Conservation (phyloP, 35 echinoderm and acorn worm genomes). For the Apostichopus parvimensis region DNA sequence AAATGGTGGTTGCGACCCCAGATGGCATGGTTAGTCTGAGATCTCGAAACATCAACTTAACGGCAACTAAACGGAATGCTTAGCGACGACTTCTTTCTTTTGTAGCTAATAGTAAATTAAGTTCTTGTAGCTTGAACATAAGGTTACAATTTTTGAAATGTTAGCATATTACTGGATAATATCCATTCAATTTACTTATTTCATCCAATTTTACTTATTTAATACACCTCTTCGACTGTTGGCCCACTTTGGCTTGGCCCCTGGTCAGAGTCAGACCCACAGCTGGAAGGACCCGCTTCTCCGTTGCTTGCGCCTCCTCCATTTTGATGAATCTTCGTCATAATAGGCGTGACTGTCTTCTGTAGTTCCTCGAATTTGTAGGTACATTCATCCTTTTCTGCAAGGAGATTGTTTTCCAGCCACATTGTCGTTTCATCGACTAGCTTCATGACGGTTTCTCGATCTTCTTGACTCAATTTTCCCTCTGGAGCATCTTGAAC, state of each 20-base stretch:
- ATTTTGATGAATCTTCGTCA: conserved; percentile 50
- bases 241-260: background rate
- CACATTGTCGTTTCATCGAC: conserved; percentile 56
- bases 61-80: too few species aligned
- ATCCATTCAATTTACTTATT: background rate
- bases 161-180: too few species aligned
- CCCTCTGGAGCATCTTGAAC: too few species aligned
- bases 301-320: background rate
- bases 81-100: too few species aligned
- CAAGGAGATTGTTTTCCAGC: conserved; percentile 38
- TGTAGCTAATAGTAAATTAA: too few species aligned
- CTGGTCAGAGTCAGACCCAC: background rate
- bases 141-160: too few species aligned
- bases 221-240: conserved; percentile 25
- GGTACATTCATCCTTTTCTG: conserved; percentile 40
- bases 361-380: conserved; percentile 58
- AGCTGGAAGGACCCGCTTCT: background rate
- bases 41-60: too few species aligned
- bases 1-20: too few species aligned
- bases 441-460: conserved; percentile 33
- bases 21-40: too few species aligned
- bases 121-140: too few species aligned
- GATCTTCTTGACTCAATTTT: conserved; percentile 20
- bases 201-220: background rate
- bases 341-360: conserved; percentile 38